Evolutionary conservation across 1,140 invertebrate species (phyloP).

Genomic region (Eubasilissa regina): DNA sequence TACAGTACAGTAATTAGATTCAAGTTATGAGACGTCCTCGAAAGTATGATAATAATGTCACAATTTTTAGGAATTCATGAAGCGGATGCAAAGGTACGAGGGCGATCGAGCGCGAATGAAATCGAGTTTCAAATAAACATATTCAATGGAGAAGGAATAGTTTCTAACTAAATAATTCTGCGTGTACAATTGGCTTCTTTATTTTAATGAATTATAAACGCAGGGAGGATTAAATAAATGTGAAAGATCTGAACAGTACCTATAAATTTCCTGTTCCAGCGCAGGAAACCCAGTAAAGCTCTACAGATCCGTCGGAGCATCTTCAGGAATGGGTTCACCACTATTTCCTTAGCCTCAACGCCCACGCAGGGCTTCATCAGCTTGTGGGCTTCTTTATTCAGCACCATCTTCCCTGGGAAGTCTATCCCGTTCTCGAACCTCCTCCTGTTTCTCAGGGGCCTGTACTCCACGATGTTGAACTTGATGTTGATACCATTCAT

Average conservation of each 20-base stretch:
- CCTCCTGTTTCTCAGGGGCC: constrained; percentile 8
- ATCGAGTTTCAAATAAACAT: no score
- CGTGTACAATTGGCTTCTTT: no score
- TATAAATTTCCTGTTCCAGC: constrained; percentile 1
- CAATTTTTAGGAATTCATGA: no score
- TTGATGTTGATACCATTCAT: constrained; percentile 47
- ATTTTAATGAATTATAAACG: no score
- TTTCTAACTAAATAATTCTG: no score
- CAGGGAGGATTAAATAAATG: no score
- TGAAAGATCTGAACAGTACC: not conserved
- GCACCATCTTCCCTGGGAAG: constrained; percentile 39
- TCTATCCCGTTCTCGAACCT: constrained; percentile 42
- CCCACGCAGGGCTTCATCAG: constrained; percentile 50
- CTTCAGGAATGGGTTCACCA: not conserved
- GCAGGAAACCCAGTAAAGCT: constrained; percentile 10
- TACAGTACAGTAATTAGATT: no score
- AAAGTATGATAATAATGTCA: no score
- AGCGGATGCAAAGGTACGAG: no score
- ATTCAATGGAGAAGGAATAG: no score
- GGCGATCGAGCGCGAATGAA: no score
- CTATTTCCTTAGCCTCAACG: constrained; percentile 61
- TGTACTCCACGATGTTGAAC: constrained; percentile 54
- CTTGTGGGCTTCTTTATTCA: not conserved
- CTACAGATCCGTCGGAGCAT: constrained; percentile 21
- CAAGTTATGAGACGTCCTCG: no score